phyloP scores from a whole-genome alignment of 2,797 vertebrate genomes.

The Cephalopachus bancanus region DNA sequence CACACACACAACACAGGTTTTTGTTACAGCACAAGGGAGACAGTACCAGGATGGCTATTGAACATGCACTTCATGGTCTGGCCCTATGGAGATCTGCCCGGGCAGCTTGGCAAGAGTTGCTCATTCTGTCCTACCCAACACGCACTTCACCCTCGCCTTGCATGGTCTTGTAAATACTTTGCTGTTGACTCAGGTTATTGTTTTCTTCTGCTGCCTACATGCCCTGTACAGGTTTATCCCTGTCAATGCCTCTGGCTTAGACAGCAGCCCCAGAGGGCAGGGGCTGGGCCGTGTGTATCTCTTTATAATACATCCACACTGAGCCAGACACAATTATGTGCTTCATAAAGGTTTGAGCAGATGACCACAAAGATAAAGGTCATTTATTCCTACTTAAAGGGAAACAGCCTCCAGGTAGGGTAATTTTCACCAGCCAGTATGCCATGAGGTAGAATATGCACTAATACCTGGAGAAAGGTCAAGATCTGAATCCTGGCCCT shows the following conservation, averaged over 20 bases:
- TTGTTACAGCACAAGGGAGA: background rate
- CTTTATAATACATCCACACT: background rate
- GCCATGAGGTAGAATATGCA: background rate
- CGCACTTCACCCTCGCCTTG: background rate
- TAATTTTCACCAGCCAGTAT: background rate
- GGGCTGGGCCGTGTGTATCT: background rate
- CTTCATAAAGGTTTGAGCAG: conserved; percentile 60
- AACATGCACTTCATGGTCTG: background rate
- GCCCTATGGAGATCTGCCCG: background rate
- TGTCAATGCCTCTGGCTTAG: background rate
- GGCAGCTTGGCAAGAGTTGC: background rate
- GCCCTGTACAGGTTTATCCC: conserved; percentile 48
- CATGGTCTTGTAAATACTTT: conserved; percentile 35
- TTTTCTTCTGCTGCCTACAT: conserved; percentile 33
- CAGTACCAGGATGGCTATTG: background rate
- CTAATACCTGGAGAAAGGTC: background rate
- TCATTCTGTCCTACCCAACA: background rate
- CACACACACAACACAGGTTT: background rate
- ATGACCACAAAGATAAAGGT: conserved; percentile 72
- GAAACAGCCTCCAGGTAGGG: conserved; percentile 29
- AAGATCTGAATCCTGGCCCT: background rate
- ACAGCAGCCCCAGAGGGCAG: conserved; percentile 6
- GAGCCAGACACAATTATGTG: conserved; percentile 62
- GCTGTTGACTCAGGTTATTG: conserved; percentile 38
- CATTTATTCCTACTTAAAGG: conserved; percentile 64